Percentiles rank a stretch among this genome's conserved stretches.
These are phyloP conservation scores for Bombus turneri DNA, from an alignment of 1,140 invertebrate genomes.

Conservation along the genomic window DNA sequence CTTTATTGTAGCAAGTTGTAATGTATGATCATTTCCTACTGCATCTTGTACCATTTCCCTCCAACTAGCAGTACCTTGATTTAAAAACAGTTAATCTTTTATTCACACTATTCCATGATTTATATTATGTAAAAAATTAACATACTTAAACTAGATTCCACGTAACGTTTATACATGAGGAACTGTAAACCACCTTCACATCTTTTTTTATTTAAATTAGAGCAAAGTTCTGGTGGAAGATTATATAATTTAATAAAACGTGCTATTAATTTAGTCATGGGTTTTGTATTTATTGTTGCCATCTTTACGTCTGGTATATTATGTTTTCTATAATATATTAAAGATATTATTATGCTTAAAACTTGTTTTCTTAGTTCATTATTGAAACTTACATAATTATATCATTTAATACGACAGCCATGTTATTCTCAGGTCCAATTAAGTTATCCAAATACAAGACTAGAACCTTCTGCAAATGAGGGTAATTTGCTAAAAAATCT, in stretches of 20 bases:
- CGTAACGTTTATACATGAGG: constrained; percentile 86
- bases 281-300: constrained; percentile 83
- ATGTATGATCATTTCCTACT: constrained; percentile 81
- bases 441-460: constrained; percentile 86
- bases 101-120: neutral
- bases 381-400: constrained; percentile 77
- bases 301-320: constrained; percentile 85
- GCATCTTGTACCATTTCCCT: constrained; percentile 87
- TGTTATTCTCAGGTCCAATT: constrained; percentile 78
- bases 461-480: constrained; percentile 84
- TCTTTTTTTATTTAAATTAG: constrained; percentile 85
- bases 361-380: neutral
- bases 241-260: constrained; percentile 85
- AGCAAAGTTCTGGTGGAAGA: constrained; percentile 84
- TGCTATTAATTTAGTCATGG: constrained; percentile 85
- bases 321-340: constrained; percentile 74
- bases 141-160: constrained; percentile 84
- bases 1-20: constrained; percentile 84
- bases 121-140: constrained; percentile 44
- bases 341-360: constrained; percentile 25
- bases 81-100: constrained; percentile 27
- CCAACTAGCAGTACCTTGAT: constrained; percentile 84
- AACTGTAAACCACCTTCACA: constrained; percentile 86
- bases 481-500: constrained; percentile 85
- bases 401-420: constrained; percentile 76